Conservation (phyloP, 2,888 invertebrate species). For the Drosophila ochracea region DNA sequence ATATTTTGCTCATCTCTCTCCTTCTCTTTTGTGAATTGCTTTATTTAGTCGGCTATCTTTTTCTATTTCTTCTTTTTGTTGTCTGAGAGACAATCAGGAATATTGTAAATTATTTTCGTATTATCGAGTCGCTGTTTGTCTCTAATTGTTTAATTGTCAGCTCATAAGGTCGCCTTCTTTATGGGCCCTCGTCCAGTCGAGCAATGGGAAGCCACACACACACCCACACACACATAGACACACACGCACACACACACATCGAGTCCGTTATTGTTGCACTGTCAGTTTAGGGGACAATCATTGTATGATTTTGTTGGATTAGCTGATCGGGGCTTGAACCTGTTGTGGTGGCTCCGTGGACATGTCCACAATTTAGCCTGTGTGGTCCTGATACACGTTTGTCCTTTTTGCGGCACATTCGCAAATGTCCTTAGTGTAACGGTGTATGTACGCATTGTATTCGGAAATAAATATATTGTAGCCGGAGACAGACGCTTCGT, state of each 20-base stretch:
- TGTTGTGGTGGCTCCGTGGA: conserved; percentile 50
- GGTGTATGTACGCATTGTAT: conserved; percentile 45
- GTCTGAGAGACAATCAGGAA: conserved; percentile 38
- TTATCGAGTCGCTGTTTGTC: conserved; percentile 81
- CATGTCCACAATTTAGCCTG: conserved; percentile 44
- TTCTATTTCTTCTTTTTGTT: neutral
- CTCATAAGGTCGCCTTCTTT: conserved; percentile 58
- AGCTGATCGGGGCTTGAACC: conserved; percentile 51
- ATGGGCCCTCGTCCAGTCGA: conserved; percentile 35
- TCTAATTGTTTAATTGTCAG: conserved; percentile 83
- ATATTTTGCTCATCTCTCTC: conserved; percentile 68
- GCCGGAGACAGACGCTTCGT: conserved; percentile 12
- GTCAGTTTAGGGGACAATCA: conserved; percentile 64
- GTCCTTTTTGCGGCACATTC: conserved; percentile 19
- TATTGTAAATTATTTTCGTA: conserved; percentile 81
- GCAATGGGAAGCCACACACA: conserved; percentile 34
- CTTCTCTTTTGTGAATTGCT: conserved; percentile 75
- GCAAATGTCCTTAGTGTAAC: conserved; percentile 52
- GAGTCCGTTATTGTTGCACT: conserved; percentile 48
- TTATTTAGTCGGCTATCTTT: conserved; percentile 64
- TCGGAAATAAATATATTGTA: conserved; percentile 3
- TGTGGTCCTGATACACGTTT: conserved; percentile 66
- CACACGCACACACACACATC: neutral
- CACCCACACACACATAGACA: neutral
- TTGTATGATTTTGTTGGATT: conserved; percentile 63